These are phyloP conservation scores for Gerris lacustris DNA, from an alignment of 2,888 invertebrate species.

Conservation along the genomic window DNA sequence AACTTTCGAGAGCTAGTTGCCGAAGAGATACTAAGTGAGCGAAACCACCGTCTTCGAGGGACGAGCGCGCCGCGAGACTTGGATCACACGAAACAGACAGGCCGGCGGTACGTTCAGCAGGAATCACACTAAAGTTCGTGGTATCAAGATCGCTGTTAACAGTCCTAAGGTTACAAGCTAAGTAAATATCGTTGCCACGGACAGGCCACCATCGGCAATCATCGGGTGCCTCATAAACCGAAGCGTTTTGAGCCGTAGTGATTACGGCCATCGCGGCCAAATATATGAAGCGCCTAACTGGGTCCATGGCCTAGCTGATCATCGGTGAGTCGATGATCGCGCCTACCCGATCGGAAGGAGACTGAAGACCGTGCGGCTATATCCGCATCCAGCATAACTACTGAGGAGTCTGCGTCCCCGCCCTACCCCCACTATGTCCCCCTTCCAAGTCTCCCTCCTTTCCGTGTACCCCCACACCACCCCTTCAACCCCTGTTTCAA, in stretches of 20 bases:
- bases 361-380: neutral
- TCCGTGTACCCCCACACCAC: neutral
- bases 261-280: constrained; percentile 18
- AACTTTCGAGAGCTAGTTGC: constrained; percentile 69
- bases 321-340: constrained; percentile 1
- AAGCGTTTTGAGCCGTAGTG: constrained; percentile 35
- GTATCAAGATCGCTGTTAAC: constrained; percentile 79
- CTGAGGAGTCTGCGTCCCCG: constrained; percentile 10
- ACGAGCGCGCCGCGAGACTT: constrained; percentile 65
- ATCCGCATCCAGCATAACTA: neutral
- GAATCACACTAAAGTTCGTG: constrained; percentile 77
- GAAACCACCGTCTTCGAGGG: constrained; percentile 62
- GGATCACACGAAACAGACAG: constrained; percentile 67
- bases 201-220: constrained; percentile 69
- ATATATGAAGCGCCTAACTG: neutral
- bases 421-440: neutral
- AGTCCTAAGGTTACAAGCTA: constrained; percentile 66
- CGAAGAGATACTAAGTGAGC: constrained; percentile 66
- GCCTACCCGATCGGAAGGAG: constrained; percentile 1
- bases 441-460: constrained; percentile 12
- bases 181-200: constrained; percentile 47
- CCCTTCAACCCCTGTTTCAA: neutral
- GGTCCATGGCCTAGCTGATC: constrained; percentile 3
- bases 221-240: constrained; percentile 68
- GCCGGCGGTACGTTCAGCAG: constrained; percentile 68